Base-by-base conservation (phyloP, 2,797 vertebrate genomes). In the Microhierax caerulescens region DNA sequence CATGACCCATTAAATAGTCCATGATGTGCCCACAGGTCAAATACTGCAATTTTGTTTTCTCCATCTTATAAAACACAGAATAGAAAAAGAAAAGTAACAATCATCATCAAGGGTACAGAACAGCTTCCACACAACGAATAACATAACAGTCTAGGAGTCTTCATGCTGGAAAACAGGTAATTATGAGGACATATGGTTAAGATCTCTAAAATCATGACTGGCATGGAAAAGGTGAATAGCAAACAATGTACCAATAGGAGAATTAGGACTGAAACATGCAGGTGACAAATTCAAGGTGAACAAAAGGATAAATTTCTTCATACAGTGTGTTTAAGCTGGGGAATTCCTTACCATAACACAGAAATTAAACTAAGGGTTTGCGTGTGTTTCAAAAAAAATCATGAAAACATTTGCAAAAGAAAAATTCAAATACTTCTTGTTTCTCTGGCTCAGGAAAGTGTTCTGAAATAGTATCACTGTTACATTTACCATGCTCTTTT, bases 351-450 rank as follows among this genome's bases (percentile, higher is more conserved):
- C 13, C 11, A 20, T 7, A 22, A n/a, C 10, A 32, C 23, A 73
- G 32, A 75, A 22, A 9, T 5, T 8, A 92, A 86, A 21, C 21
- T 13, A 56, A 53, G 57, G 32, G 13, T 43, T 75, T 48, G 13
- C 5, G 9, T 0, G 0, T 7, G 6, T 48, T 48, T 77, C 1
- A 23, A 30, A 75, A 56, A 53, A 59, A 13, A 0, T 10, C 34
- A 18, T 13, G 20, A 17, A 61, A 86, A 82, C 10, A 1, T 61
- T 76, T 54, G 30, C 22, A 4, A 87, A 82, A 69, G 8, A 6
- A 54, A 53, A 80, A 56, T 43, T 63, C 13, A 51, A 37, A 34
- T 70, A 43, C 12, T 76, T 15, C 25, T 75, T 54, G 7, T 43
- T 82, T 50, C 48, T 56, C 36, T 43, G 22, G 30, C 34, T 87